Evolutionary conservation across 2,888 invertebrate genomes (phyloP).

Genomic region (Hedychridium roseum): DNA sequence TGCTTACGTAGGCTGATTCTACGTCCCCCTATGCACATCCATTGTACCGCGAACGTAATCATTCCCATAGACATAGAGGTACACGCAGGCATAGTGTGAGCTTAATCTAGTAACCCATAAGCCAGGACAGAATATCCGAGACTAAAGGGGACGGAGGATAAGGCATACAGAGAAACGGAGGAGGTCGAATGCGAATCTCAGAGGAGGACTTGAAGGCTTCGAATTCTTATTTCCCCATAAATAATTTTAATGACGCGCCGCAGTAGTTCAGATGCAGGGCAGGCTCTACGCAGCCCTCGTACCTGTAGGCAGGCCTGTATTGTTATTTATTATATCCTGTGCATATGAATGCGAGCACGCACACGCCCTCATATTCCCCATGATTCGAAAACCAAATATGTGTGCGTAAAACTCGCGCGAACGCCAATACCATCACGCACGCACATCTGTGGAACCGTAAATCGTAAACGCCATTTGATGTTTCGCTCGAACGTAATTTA

Average conservation of each 20-base stretch:
- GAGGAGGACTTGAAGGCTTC: conserved; percentile 44
- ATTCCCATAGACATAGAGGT: neutral
- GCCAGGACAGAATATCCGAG: conserved; percentile 24
- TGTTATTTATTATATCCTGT: conserved; percentile 52
- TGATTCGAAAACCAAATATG: neutral
- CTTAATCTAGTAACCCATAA: conserved; percentile 44
- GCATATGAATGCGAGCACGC: conserved; percentile 21
- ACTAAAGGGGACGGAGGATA: conserved; percentile 33
- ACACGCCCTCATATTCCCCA: conserved; percentile 12
- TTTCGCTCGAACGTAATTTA: too few species aligned
- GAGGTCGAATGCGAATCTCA: conserved; percentile 25
- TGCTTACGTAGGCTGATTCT: too few species aligned
- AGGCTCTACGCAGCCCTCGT: conserved; percentile 37
- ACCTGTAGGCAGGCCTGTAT: conserved; percentile 53
- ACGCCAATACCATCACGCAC: too few species aligned
- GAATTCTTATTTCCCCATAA: conserved; percentile 59
- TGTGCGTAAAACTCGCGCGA: conserved; percentile 1
- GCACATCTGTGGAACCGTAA: too few species aligned
- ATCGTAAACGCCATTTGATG: too few species aligned
- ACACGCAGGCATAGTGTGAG: conserved; percentile 22
- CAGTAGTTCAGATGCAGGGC: conserved; percentile 52
- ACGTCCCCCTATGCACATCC: conserved; percentile 35
- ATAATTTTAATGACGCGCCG: conserved; percentile 59
- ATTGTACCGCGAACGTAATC: conserved; percentile 12
- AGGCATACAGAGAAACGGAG: conserved; percentile 13